These are phyloP conservation scores for Platygyra sinensis DNA, from an alignment of 64 coral and sea anemone species.

Conservation along the genomic window DNA sequence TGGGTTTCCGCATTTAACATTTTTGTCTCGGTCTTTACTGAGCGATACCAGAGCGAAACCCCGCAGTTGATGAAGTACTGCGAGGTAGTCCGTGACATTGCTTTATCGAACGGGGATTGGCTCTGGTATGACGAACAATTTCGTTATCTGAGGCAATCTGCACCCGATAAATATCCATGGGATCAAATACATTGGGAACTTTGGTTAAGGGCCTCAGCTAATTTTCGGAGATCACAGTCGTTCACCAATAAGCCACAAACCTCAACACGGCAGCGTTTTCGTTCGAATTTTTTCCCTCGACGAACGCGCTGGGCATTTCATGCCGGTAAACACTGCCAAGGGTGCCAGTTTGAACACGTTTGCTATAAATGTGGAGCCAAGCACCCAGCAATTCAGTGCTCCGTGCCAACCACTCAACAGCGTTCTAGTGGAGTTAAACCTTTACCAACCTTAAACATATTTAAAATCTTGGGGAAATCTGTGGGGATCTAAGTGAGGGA, in stretches of 20 bases:
- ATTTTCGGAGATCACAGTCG: neutral
- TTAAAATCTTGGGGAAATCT: too few species aligned
- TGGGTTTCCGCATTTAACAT: constrained; percentile 38
- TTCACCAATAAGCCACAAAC: neutral
- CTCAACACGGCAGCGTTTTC: neutral
- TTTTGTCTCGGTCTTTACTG: constrained; percentile 47
- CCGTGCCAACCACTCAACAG: neutral
- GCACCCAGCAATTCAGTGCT: neutral
- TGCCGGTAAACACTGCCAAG: neutral
- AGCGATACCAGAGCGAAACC: neutral
- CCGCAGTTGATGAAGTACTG: constrained; percentile 46
- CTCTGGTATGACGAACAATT: constrained; percentile 19
- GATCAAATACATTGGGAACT: constrained; percentile 22
- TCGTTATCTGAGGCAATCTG: constrained; percentile 1
- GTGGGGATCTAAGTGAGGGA: too few species aligned
- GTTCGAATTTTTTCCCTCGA: neutral
- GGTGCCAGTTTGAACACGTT: neutral
- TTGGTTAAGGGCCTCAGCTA: neutral
- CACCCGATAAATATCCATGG: neutral
- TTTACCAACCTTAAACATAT: too few species aligned
- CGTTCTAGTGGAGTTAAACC: neutral
- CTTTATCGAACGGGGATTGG: neutral
- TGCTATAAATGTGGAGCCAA: constrained; percentile 1
- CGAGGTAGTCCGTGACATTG: constrained; percentile 30
- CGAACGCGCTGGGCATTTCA: constrained; percentile 23